Evolutionary conservation across 1,140 invertebrate genomes (phyloP), one percentile per base, ranked within the genome.

Genomic region (Adelges cooleyi): DNA sequence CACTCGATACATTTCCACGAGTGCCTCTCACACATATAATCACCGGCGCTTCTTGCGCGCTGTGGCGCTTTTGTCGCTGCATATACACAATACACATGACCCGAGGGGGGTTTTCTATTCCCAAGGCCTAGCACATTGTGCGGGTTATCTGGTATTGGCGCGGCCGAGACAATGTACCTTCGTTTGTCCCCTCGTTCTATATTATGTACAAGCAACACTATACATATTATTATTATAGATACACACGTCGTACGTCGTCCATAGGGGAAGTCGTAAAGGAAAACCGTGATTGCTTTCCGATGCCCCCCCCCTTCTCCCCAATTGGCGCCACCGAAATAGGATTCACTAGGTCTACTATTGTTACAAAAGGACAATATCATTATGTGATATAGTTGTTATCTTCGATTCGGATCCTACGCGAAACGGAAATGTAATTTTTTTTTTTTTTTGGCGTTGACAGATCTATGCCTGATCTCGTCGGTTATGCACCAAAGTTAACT

Each of bases 231-330:
- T n/a, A n/a, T n/a, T n/a, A n/a, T n/a, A n/a, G n/a, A n/a, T n/a
- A n/a, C n/a, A n/a, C n/a, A n/a, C 1, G 25, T 18, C 23, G 38
- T 20, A 25, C 10, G 5, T 10, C 42, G 18, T 40, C n/a, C n/a
- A 15, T 8, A 42, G 54, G 40, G 40, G 33, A 54, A 59, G 23
- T 59, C 40, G 54, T 59, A 59, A 48, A 48, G 42, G 42, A 46
- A 62, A 48, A 33, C 25, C 23, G 42, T 46, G 42, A 48, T 62
- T 62, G 56, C 42, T 62, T 62, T 62, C 23, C 27, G 20, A 62
- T 33, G 56, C 23, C 33, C 56, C 42, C 56, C 29, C 8, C 17
- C 27, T 48, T 25, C 42, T n/a, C n/a, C n/a, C n/a, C n/a, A n/a
- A 22, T 25, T 20, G 27, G 17, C 27, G 17, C 56, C 25, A 13